Evolutionary conservation across 2,797 vertebrate species (phyloP), one percentile per base, ranked within the genome.

Genomic region (Gambelia wislizenii): DNA sequence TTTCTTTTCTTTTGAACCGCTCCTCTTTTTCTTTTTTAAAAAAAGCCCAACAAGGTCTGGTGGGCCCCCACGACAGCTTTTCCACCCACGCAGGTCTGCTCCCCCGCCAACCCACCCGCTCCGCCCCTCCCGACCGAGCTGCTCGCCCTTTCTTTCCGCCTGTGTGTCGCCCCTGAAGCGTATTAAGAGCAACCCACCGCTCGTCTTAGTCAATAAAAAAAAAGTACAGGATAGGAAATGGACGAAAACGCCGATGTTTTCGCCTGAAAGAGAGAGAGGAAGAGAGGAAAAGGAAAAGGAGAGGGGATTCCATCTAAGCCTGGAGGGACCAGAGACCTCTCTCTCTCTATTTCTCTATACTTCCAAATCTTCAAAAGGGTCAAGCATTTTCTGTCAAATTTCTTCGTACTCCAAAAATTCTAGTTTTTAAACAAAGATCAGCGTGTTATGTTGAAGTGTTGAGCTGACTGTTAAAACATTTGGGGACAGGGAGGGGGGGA

Each of bases 381-480:
- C 97, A 96, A 95, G 94, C 86, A 42, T 92, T 95, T 94, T 92
- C 91, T 95, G 96, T 82, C 95, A 94, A 92, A 89, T 97, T 96
- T 97, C 95, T 95, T 94, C 93, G 79, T 94, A 85, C 91, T 92
- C 95, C 96, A 93, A 91, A 96, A 89, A 96, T 92, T 95, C 90
- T 91, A 96, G 96, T 97, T 97, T 96, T 96, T 96, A 97, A 97
- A 97, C 97, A 97, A 98, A 97, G 96, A 97, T 98, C 96, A 97
- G 97, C 96, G 96, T 97, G 98, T 98, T 98, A 98, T 97, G 97
- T 96, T 97, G 95, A 96, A 97, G 97, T 97, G 96, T 97, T 97
- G 96, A 97, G 97, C 96, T 96, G 97, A 97, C 98, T 98, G 98
- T 98, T 98, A 98, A 98, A 98, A 98, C 97, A 98, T 98, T 97